Percentiles rank a stretch among this genome's conserved stretches.
These are phyloP conservation scores for Mylabris sibirica DNA, from an alignment of 2,888 invertebrate species.

Conservation along the genomic window DNA sequence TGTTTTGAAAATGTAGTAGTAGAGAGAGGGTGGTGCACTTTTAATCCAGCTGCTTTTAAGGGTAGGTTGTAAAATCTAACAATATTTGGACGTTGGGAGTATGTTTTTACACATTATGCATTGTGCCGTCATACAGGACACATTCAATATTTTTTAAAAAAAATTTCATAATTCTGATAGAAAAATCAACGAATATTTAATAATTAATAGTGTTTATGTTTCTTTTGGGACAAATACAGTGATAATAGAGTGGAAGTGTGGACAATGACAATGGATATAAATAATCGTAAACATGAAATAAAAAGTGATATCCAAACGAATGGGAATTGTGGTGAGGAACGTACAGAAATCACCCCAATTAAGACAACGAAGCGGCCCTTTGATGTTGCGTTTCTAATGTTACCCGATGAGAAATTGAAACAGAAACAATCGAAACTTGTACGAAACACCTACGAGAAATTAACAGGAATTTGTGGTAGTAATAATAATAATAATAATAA, in stretches of 20 bases:
- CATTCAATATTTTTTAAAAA: constrained; percentile 44
- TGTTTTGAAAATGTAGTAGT: constrained; percentile 27
- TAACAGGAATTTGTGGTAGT: constrained; percentile 38
- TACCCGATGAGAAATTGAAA: constrained; percentile 83
- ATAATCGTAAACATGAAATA: constrained; percentile 56
- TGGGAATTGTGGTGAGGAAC: constrained; percentile 47
- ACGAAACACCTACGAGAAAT: constrained; percentile 59
- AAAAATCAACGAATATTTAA: no score
- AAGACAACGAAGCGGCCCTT: constrained; percentile 79
- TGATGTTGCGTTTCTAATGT: constrained; percentile 89
- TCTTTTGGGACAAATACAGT: constrained; percentile 19
- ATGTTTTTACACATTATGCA: constrained; percentile 61
- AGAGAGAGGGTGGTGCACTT: constrained; percentile 51
- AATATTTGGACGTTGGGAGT: constrained; percentile 60
- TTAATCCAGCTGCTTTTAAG: constrained; percentile 53
- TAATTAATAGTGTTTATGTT: constrained; percentile 20
- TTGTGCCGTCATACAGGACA: constrained; percentile 51
- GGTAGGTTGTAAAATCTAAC: constrained; percentile 58
- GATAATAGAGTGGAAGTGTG: constrained; percentile 47
- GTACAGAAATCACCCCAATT: constrained; percentile 50
- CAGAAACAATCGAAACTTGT: constrained; percentile 68
- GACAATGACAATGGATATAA: constrained; percentile 75
- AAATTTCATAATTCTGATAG: constrained; percentile 32
- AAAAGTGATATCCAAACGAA: constrained; percentile 61
- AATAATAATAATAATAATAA: constrained; percentile 48